Evolutionary conservation across 2,797 vertebrate genomes (phyloP).

Genomic region (Anableps anableps): DNA sequence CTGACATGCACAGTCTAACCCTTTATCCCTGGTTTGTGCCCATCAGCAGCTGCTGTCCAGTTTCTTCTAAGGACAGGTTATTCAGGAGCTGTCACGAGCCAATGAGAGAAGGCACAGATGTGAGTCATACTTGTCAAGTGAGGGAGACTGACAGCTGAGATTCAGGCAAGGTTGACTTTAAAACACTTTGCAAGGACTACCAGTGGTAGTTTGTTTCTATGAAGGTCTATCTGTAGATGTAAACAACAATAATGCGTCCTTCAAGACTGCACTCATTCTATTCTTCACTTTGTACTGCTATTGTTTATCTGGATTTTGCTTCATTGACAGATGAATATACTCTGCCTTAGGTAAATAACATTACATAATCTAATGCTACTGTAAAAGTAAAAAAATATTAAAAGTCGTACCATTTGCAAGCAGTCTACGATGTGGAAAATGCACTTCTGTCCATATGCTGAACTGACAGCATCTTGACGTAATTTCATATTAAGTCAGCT

Average conservation of each 20-base stretch:
- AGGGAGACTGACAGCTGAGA: slow-evolving; percentile 66
- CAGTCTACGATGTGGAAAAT: neutral
- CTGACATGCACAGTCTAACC: slow-evolving; percentile 23
- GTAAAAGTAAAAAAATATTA: neutral
- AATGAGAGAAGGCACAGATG: slow-evolving; percentile 44
- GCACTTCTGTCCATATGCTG: neutral
- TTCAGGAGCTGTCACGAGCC: slow-evolving; percentile 61
- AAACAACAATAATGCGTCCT: slow-evolving; percentile 6
- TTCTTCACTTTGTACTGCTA: neutral
- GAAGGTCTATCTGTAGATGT: slow-evolving; percentile 2
- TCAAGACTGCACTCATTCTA: slow-evolving; percentile 10
- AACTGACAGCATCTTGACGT: neutral
- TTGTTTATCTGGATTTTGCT: neutral
- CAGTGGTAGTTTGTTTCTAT: slow-evolving; percentile 2
- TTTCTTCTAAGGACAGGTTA: slow-evolving; percentile 61
- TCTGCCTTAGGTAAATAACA: neutral
- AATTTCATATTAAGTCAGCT: neutral
- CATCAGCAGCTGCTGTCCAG: slow-evolving; percentile 57
- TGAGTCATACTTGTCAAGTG: slow-evolving; percentile 66
- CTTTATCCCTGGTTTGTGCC: slow-evolving; percentile 38
- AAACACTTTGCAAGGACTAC: slow-evolving; percentile 23
- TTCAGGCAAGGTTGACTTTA: slow-evolving; percentile 65
- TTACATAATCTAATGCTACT: neutral
- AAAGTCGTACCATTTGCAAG: too few species aligned
- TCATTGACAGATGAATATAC: neutral